phyloP scores from a whole-genome alignment of 2,797 vertebrate species.

The Phataginus tricuspis region DNA sequence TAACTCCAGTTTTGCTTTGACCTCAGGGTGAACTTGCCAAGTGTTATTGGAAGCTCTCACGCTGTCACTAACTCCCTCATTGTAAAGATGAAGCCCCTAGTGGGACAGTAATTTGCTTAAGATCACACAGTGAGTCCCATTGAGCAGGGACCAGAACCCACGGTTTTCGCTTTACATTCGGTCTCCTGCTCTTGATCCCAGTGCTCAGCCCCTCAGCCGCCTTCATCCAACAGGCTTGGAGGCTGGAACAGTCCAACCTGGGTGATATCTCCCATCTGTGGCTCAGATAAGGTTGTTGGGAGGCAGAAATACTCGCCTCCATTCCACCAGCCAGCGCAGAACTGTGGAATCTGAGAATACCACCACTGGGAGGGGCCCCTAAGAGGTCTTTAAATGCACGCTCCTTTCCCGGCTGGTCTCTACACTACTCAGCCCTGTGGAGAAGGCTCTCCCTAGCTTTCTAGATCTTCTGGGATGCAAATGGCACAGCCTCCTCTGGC shows the following conservation, averaged over 20 bases:
- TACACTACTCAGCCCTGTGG: neutral
- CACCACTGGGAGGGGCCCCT: neutral
- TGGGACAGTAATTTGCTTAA: neutral
- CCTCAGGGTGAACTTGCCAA: neutral
- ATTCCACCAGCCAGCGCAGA: neutral
- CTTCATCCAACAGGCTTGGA: neutral
- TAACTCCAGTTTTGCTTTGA: neutral
- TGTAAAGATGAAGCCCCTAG: neutral
- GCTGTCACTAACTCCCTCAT: neutral
- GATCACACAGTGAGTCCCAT: accelerated
- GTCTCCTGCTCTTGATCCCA: neutral
- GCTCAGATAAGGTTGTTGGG: neutral
- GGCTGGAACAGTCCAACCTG: neutral
- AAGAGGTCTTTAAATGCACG: neutral
- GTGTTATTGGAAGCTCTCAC: neutral
- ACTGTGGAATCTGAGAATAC: neutral
- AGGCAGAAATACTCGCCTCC: neutral
- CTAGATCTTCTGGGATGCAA: neutral
- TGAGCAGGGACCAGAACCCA: neutral
- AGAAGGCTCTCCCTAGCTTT: neutral
- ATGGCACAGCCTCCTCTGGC: neutral
- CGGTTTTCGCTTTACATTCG: neutral
- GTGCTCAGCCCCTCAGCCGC: neutral
- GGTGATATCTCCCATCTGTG: neutral
- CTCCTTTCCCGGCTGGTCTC: neutral